phyloP scores from a whole-genome alignment of 2,888 invertebrate genomes.

The Chrysotoxum bicinctum region DNA sequence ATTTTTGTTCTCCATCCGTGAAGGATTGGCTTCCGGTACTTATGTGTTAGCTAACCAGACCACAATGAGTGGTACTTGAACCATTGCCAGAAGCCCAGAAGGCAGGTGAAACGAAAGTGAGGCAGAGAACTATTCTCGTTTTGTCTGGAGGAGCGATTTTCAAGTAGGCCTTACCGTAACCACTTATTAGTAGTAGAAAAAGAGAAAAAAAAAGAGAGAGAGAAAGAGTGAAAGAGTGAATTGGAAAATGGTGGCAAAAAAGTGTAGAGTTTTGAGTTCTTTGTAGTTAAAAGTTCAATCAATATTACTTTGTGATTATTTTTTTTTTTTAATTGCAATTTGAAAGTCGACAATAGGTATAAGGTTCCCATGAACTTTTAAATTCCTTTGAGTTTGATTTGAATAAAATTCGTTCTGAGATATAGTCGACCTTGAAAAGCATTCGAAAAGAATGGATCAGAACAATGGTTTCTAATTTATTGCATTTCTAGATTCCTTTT shows the following conservation, averaged over 20 bases:
- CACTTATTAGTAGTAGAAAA: not conserved
- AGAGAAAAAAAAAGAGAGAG: not conserved
- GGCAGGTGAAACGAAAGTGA: conserved; percentile 41
- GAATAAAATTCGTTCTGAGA: not conserved
- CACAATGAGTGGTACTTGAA: conserved; percentile 70
- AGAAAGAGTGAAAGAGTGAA: not conserved
- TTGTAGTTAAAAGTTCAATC: conserved; percentile 25
- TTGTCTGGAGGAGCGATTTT: conserved; percentile 56
- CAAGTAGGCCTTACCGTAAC: not conserved
- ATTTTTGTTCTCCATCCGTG: conserved; percentile 23
- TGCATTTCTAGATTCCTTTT: not conserved
- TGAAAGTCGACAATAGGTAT: not conserved
- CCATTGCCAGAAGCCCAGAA: conserved; percentile 43
- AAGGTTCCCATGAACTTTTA: not conserved
- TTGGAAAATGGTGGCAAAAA: not conserved
- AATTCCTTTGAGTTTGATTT: conserved; percentile 1
- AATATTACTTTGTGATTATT: conserved; percentile 9
- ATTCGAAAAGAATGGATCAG: not conserved
- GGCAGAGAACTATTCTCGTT: conserved; percentile 44
- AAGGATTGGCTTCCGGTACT: conserved; percentile 69
- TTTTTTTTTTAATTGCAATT: not conserved
- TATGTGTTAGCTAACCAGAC: conserved; percentile 70
- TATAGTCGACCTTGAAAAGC: not conserved
- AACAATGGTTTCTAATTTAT: not conserved
- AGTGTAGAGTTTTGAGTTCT: not conserved